phyloP scores from a whole-genome alignment of 2,888 invertebrate genomes.

The Sesia bembeciformis region DNA sequence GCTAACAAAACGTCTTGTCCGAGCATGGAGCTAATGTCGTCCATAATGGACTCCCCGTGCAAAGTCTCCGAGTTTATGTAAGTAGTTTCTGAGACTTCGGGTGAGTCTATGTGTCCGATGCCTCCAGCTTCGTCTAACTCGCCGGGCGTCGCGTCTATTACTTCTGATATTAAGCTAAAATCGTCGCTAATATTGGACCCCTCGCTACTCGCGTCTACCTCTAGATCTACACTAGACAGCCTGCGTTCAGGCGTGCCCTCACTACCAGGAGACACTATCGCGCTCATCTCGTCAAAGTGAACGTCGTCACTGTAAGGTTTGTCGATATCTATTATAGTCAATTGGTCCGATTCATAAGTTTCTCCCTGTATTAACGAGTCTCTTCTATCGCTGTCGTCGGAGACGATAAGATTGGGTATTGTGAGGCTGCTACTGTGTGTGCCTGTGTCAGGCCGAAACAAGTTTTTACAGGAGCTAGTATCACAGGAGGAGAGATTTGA shows the following conservation, averaged over 20 bases:
- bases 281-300: constrained; percentile 48
- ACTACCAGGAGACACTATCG: constrained; percentile 44
- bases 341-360: constrained; percentile 75
- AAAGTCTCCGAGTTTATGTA: constrained; percentile 80
- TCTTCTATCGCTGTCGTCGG: constrained; percentile 61
- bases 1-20: constrained; percentile 80
- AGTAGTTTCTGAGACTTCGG: constrained; percentile 84
- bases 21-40: constrained; percentile 84
- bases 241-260: constrained; percentile 58
- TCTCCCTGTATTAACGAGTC: constrained; percentile 64
- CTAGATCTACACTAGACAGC: constrained; percentile 56
- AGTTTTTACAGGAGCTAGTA: constrained; percentile 64
- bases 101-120: constrained; percentile 88
- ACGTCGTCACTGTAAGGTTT: constrained; percentile 66
- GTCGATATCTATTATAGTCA: constrained; percentile 79
- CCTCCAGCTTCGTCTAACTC: constrained; percentile 63
- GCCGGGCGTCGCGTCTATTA: constrained; percentile 70
- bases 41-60: constrained; percentile 85
- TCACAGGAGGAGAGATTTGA: constrained; percentile 64
- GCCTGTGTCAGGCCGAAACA: constrained; percentile 40
- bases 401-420: constrained; percentile 65
- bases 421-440: constrained; percentile 59
- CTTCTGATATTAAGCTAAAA: constrained; percentile 81
- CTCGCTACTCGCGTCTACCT: constrained; percentile 76
- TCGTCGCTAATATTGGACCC: constrained; percentile 81